Conservation (phyloP, 1,140 invertebrate genomes). For the Pinna nobilis region DNA sequence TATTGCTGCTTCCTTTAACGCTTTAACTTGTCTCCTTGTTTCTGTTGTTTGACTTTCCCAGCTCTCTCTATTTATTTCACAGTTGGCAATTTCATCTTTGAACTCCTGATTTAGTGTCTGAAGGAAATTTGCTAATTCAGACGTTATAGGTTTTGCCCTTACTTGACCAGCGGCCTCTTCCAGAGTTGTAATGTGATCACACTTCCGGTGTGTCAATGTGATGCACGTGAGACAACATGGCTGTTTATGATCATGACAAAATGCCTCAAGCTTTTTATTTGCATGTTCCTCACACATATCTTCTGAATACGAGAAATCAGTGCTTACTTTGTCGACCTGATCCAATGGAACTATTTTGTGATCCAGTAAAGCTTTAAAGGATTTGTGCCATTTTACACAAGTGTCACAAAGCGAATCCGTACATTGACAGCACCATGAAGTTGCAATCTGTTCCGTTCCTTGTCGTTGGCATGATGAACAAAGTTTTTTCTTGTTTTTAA, state of each 20-base stretch:
- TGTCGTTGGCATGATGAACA: too few relatives aligned
- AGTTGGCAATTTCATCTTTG: too few relatives aligned
- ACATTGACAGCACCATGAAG: constrained; percentile 9
- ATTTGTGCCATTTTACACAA: not conserved
- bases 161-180: not conserved
- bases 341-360: constrained; percentile 4
- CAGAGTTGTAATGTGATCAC: constrained; percentile 9
- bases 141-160: too few relatives aligned
- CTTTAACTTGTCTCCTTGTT: too few relatives aligned
- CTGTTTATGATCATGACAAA: constrained; percentile 9
- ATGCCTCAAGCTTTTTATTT: constrained; percentile 3
- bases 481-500: too few relatives aligned
- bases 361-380: not conserved
- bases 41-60: too few relatives aligned
- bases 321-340: not conserved
- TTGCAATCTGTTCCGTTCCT: too few relatives aligned
- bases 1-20: too few relatives aligned
- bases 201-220: constrained; percentile 9
- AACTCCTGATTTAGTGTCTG: too few relatives aligned
- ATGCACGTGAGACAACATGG: constrained; percentile 16
- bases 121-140: too few relatives aligned
- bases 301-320: not conserved
- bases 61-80: too few relatives aligned
- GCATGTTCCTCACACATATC: not conserved
- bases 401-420: constrained; percentile 13